Conservation (phyloP, 2,888 invertebrate species). For the Coelogynopora nodosa region DNA sequence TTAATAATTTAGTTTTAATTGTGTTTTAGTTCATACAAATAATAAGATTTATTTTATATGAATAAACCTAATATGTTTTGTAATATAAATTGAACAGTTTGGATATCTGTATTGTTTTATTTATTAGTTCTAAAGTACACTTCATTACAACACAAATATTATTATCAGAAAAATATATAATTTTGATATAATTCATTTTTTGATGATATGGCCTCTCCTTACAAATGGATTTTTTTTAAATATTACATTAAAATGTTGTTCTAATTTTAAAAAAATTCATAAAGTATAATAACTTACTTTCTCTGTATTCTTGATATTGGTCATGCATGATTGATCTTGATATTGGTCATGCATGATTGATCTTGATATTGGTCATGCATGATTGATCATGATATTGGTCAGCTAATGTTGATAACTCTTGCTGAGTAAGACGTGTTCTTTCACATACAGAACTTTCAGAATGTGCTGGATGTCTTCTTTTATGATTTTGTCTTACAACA, state of each 20-base stretch:
- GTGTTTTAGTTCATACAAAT: neutral
- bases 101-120: neutral
- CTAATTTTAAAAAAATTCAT: neutral
- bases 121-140: too few relatives aligned
- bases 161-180: neutral
- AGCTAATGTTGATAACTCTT: neutral
- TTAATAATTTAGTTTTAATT: neutral
- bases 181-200: neutral
- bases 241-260: neutral
- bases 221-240: neutral
- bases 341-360: too few relatives aligned
- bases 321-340: too few relatives aligned
- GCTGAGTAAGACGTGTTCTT: neutral
- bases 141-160: neutral
- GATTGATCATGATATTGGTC: too few relatives aligned
- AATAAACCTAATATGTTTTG: neutral
- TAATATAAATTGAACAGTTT: neutral
- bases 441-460: neutral
- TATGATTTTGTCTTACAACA: neutral
- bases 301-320: neutral
- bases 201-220: neutral
- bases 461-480: neutral
- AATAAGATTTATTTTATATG: neutral
- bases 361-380: too few relatives aligned
- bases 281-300: neutral